Evolutionary conservation across 1,140 invertebrate species (phyloP).

Genomic region (Trinorchestia longiramus): DNA sequence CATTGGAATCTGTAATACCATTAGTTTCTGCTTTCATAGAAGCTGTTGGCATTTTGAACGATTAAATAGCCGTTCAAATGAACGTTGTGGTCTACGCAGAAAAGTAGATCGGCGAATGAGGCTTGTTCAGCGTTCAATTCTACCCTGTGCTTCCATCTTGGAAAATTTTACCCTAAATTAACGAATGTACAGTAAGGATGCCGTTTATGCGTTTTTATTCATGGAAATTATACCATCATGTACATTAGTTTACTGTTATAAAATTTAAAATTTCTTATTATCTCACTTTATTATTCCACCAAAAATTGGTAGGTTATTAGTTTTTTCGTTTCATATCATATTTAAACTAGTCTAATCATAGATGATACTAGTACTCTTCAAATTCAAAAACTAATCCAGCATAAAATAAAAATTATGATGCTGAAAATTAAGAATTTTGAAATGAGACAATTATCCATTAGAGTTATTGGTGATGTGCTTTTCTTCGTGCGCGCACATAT

Average conservation of each 20-base stretch:
- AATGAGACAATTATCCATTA: no score
- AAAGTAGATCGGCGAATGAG: slow-evolving; percentile 18
- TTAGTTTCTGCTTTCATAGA: slow-evolving; percentile 16
- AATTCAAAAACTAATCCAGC: no score
- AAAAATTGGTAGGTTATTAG: not conserved
- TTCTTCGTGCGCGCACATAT: not conserved
- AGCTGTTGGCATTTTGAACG: slow-evolving; percentile 31
- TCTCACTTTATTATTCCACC: no score
- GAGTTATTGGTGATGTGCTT: no score
- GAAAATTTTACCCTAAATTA: not conserved
- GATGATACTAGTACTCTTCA: no score
- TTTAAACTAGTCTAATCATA: not conserved
- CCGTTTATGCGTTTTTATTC: not conserved
- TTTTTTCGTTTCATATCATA: not conserved
- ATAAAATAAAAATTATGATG: no score
- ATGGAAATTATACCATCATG: not conserved
- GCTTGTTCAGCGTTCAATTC: slow-evolving; percentile 12
- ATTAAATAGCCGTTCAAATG: not conserved
- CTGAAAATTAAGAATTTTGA: no score
- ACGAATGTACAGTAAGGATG: not conserved
- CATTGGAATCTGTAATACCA: slow-evolving; percentile 9
- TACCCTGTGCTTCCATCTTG: slow-evolving; percentile 29
- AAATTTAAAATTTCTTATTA: not conserved
- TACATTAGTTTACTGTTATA: not conserved
- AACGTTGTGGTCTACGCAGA: not conserved